phyloP scores from a whole-genome alignment of 2,797 vertebrate genomes.

The Crocodylus rhombifer region DNA sequence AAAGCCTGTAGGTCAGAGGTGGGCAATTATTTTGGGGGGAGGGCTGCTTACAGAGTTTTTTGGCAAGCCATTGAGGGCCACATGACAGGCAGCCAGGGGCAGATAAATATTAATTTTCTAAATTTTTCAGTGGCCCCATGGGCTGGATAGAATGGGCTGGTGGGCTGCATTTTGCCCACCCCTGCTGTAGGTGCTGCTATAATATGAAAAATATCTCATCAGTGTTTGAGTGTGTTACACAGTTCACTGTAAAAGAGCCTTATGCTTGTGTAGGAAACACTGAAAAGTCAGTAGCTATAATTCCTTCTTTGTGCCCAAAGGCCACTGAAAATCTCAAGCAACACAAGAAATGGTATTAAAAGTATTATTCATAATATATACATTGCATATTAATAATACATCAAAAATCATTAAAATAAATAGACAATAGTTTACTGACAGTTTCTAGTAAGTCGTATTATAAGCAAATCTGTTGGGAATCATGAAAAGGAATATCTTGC shows the following conservation, averaged over 20 bases:
- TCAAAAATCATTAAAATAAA: constrained; percentile 47
- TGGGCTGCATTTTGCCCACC: no score
- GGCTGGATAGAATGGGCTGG: no score
- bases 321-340: constrained; percentile 37
- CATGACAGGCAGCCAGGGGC: no score
- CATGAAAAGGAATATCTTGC: neutral
- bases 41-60: no score
- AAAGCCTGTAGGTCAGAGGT: no score
- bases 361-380: constrained; percentile 19
- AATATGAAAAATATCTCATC: neutral
- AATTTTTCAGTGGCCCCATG: no score
- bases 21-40: no score
- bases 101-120: no score
- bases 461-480: accelerated
- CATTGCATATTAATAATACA: constrained; percentile 33
- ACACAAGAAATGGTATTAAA: neutral
- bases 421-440: constrained; percentile 23
- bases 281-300: neutral
- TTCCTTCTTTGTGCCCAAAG: constrained; percentile 26
- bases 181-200: neutral
- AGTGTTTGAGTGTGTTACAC: neutral
- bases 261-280: neutral
- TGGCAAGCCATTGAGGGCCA: no score
- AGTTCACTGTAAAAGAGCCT: neutral
- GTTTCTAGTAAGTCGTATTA: neutral